Base-by-base conservation (phyloP, 2,113 vertebrate genomes). In the Otis tarda region DNA sequence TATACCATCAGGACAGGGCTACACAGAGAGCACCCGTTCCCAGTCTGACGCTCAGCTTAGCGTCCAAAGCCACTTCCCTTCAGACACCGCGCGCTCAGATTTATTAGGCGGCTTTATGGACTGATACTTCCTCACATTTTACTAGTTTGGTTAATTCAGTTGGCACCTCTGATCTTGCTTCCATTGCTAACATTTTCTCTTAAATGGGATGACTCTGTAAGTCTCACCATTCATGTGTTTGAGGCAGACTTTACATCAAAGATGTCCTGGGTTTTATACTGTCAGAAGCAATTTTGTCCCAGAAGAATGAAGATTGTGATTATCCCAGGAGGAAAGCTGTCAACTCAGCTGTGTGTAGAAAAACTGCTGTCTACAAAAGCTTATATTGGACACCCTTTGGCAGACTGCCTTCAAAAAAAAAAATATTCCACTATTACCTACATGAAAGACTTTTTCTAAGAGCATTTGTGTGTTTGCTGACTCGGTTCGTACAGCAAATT, bases 231-330 rank as follows among this genome's bases (percentile, higher is more conserved):
- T 97, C 94, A 97, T 93, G 90, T 93, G 83, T 16, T 89, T 8
- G 50, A 90, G 83, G 78, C 90, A 94, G 92, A 87, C 97, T 93
- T 95, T 92, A 96, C 94, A 97, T 97, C 97, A 97, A 97, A 97
- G 96, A 90, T 96, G 89, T 63, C 93, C 93, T 75, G 90, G 95
- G 95, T 96, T 97, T 97, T 97, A 90, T 93, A 96, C 68, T 97
- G 96, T 96, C 97, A 97, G 89, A 97, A 95, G 90, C 92, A 94
- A 97, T 97, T 95, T 92, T 96, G 96, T 97, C 95, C 91, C 78
- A 87, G 90, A 93, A 97, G 95, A 97, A 95, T 97, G 80, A 97
- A 92, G 96, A 91, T 86, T 86, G 93, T 83, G 90, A 95, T 96
- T 96, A 97, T 82, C 94, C 84, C 93, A 88, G 94, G 93, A 97